A percentile compares a stretch with the other conserved stretches of the same genome.
phyloP scores from a whole-genome alignment of 1,140 invertebrate species.

The Papilio dardanus region DNA sequence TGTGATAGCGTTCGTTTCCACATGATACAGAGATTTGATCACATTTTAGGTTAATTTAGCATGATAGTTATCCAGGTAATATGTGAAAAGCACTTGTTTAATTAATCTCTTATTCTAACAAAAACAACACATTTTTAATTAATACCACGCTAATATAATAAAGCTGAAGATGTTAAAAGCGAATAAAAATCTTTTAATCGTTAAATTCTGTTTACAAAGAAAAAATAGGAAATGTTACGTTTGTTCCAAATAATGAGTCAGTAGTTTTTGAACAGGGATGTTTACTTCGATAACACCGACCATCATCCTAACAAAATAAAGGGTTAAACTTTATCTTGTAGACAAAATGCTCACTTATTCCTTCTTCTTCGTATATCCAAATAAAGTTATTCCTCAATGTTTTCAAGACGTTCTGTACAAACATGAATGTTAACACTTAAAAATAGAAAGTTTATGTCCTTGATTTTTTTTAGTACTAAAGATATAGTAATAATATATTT shows the following conservation, averaged over 20 bases:
- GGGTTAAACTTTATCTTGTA: background rate
- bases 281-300: background rate
- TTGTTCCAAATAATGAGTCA: slow-evolving; percentile 11
- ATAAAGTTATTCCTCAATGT: background rate
- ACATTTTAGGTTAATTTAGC: background rate
- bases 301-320: slow-evolving; percentile 11
- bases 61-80: background rate
- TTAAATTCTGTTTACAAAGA: background rate
- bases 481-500: too few relatives aligned
- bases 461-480: too few relatives aligned
- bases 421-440: background rate
- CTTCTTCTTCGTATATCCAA: background rate
- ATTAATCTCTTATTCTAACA: background rate
- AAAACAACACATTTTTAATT: background rate
- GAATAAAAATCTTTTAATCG: background rate
- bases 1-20: background rate
- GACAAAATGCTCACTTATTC: background rate
- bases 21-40: background rate
- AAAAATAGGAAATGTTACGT: background rate
- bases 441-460: too few relatives aligned
- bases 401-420: background rate
- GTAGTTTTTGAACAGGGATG: background rate
- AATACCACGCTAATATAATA: background rate
- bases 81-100: background rate
- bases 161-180: too few relatives aligned